Evolutionary conservation across 2,888 invertebrate genomes (phyloP), one percentile per base, ranked within the genome.

Genomic region (Archips xylosteana): DNA sequence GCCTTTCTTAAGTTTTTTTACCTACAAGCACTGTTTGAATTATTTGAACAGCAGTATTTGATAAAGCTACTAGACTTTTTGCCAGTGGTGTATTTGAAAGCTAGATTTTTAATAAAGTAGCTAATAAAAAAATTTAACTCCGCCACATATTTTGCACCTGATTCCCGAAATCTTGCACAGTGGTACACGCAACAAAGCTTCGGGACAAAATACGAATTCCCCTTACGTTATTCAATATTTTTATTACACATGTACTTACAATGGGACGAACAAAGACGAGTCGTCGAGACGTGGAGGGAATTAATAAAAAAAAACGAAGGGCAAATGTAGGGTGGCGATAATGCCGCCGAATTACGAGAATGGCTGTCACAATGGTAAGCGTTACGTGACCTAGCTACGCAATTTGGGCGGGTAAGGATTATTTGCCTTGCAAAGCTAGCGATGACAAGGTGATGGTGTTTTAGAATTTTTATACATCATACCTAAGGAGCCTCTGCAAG

Each of bases 201-300:
- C 76, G 68, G 79, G 78, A 84, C 81, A 85, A 84, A 88, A 88
- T 83, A 78, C 81, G 78, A 85, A 82, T 83, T 75, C 78, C 78
- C 76, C 72, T 83, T 78, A 80, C 85, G 79, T 79, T 78, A 81
- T 78, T 78, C 80, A 77, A 82, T 84, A 87, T 87, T 90, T 87
- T 87, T 86, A 88, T 88, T 87, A 88, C 87, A 88, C 82, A 86
- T 85, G 83, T 84, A 87, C 87, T 88, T 86, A 92, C 91, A 91
- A 92, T 91, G 83, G 87, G 84, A 89, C 86, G 90, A 90, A 91
- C 89, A 92, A 92, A 91, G 89, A 84, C 75, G 79, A 79, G 78
- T 75, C 80, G 76, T 78, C 61, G 78, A 84, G 84, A 93, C 94
- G 94, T 92, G 92, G 83, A 76, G 85, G 80, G 94, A 93, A 93